Evolutionary conservation across 1,140 invertebrate genomes (phyloP).

Genomic region (Rhagoletis pomonella): DNA sequence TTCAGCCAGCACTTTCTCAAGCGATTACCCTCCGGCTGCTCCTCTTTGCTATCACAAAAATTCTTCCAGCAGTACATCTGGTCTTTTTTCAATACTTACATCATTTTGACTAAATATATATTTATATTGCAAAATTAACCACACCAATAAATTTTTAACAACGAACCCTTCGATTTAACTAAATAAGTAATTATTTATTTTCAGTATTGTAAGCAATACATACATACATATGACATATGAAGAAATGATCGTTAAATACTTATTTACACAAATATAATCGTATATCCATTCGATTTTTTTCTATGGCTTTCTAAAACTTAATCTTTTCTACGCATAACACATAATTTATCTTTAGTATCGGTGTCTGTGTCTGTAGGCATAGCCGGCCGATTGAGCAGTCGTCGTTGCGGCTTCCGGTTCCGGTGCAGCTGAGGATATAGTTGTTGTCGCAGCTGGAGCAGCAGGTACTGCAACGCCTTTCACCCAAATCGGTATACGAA

Average conservation of each 20-base stretch:
- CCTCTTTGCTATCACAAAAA: too few species aligned
- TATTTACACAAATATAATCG: conserved; percentile 28
- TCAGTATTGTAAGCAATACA: too few species aligned
- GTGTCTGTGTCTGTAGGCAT: neutral
- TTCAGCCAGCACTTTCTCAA: too few species aligned
- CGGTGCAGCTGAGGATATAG: neutral
- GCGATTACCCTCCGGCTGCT: too few species aligned
- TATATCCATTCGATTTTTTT: neutral
- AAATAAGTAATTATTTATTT: too few species aligned
- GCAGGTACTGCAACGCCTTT: neutral
- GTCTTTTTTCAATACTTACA: too few species aligned
- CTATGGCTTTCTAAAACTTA: neutral
- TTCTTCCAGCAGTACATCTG: too few species aligned
- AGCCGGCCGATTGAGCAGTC: conserved; percentile 13
- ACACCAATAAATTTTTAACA: too few species aligned
- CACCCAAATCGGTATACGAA: conserved; percentile 19
- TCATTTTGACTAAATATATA: too few species aligned
- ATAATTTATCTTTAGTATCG: neutral
- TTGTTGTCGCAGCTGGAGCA: neutral
- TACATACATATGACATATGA: too few species aligned
- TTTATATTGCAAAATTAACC: too few species aligned
- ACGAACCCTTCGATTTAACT: too few species aligned
- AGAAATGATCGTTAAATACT: neutral
- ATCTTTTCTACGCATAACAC: neutral
- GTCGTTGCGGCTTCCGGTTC: conserved; percentile 14